Evolutionary conservation across 1,140 invertebrate species (phyloP), one percentile per base, ranked within the genome.

Genomic region (Drosophila hydei): DNA sequence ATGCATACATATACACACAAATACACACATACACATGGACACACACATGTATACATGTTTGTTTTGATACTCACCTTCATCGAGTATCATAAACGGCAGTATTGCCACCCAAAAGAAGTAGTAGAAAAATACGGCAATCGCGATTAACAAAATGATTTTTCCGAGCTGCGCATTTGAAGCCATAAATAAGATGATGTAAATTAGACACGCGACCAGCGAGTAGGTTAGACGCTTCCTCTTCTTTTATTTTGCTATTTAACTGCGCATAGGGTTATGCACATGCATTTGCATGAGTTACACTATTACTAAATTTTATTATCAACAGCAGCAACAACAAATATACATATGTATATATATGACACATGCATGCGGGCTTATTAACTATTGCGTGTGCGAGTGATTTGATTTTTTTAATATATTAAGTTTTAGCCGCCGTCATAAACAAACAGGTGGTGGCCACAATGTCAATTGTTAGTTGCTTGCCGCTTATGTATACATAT

Each of bases 21-120:
- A 4, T 64, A 54, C 85, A 47, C 19, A 36, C 42, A 38, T 1
- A 27, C 14, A 18, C n/a, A 16, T 4, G 42, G 21, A 43, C 21
- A 45, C 6, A 45, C 11, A 45, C 11, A 56, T 36, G 33, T 50
- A 16, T 38, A 33, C 30, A 38, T n/a, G 45, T 72, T 40, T 56
- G 47, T 68, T 60, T 68, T 51, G 43, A 30, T 45, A 75, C 87
- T 90, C 75, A 92, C 92, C 92, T 91, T 92, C 87, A 75, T 91
- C 89, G 69, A 92, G 85, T 56, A 95, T 94, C 71, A 95, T 93
- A 76, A 96, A 95, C 2, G 95, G 95, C 56, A 94, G 92, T 25
- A 94, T 93, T 40, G 95, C 93, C 14, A 95, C 90, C 95, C 95
- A 96, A 60, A 95, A 89, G 21, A 94, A 93, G 61, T 95, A 94